Evolutionary conservation across 2,888 invertebrate species (phyloP).

Genomic region (Rhagonycha fulva): DNA sequence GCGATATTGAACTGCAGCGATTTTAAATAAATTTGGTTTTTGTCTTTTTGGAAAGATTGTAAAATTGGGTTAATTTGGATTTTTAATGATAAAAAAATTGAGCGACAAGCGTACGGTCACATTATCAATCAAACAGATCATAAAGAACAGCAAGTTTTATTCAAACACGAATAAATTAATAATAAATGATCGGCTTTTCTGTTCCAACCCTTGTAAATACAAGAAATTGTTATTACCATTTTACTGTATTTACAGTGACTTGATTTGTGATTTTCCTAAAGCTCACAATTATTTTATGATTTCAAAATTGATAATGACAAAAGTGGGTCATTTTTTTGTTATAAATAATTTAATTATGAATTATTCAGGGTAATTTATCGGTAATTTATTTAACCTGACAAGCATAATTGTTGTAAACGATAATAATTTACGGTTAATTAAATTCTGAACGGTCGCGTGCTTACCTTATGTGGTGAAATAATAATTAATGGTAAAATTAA

Average conservation of each 20-base stretch:
- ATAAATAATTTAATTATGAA: background rate
- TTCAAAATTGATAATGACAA: background rate
- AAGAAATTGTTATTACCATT: background rate
- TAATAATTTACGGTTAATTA: background rate
- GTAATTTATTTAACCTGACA: no score
- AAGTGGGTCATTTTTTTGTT: background rate
- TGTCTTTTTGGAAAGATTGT: background rate
- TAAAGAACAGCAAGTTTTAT: background rate
- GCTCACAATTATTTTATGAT: background rate
- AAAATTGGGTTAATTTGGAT: background rate
- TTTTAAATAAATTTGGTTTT: background rate
- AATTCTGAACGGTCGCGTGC: background rate
- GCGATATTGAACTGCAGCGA: background rate
- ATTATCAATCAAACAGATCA: background rate
- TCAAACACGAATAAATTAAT: slow-evolving; percentile 1
- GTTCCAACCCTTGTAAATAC: background rate
- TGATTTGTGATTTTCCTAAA: background rate
- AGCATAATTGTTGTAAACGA: background rate
- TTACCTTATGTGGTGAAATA: no score
- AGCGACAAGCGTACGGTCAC: background rate
- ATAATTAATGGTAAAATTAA: no score
- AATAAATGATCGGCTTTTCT: background rate
- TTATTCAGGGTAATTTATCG: background rate
- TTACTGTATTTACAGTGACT: background rate
- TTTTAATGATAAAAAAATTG: background rate